Conservation (phyloP, 1,140 invertebrate species). For the Scaptomyza montana region DNA sequence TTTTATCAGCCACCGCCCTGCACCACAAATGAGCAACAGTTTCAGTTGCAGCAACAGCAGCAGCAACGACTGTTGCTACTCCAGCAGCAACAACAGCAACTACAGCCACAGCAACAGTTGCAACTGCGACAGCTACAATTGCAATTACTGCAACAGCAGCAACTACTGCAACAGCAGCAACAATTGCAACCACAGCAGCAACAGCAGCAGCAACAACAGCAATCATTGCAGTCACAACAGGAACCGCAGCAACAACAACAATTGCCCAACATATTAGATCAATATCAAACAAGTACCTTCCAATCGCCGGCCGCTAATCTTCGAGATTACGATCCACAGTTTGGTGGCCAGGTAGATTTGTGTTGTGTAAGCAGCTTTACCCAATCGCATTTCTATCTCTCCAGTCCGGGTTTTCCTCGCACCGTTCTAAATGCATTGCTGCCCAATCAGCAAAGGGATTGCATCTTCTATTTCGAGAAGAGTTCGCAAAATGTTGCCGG, state of each 20-base stretch:
- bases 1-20: slow-evolving; percentile 24
- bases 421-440: slow-evolving; percentile 69
- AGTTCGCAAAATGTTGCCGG: slow-evolving; percentile 84
- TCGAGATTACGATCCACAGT: slow-evolving; percentile 69
- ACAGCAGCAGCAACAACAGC: slow-evolving; percentile 13
- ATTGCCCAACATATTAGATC: slow-evolving; percentile 58
- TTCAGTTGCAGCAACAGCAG: slow-evolving; percentile 6
- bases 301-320: slow-evolving; percentile 52
- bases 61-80: slow-evolving; percentile 2
- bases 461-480: slow-evolving; percentile 85
- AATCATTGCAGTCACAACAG: slow-evolving; percentile 5
- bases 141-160: slow-evolving; percentile 17
- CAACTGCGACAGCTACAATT: slow-evolving; percentile 14
- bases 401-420: slow-evolving; percentile 86
- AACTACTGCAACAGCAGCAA: slow-evolving; percentile 13
- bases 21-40: slow-evolving; percentile 1
- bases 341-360: slow-evolving; percentile 52
- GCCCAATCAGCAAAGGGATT: slow-evolving; percentile 81
- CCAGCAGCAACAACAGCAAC: slow-evolving; percentile 22
- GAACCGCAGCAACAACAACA: slow-evolving; percentile 40
- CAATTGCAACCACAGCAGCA: slow-evolving; percentile 26
- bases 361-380: slow-evolving; percentile 84
- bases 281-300: slow-evolving; percentile 62
- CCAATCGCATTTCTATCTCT: slow-evolving; percentile 84
- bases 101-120: slow-evolving; percentile 24